Evolutionary conservation across 1,140 invertebrate genomes (phyloP).

Genomic region (Glomeris maerens): DNA sequence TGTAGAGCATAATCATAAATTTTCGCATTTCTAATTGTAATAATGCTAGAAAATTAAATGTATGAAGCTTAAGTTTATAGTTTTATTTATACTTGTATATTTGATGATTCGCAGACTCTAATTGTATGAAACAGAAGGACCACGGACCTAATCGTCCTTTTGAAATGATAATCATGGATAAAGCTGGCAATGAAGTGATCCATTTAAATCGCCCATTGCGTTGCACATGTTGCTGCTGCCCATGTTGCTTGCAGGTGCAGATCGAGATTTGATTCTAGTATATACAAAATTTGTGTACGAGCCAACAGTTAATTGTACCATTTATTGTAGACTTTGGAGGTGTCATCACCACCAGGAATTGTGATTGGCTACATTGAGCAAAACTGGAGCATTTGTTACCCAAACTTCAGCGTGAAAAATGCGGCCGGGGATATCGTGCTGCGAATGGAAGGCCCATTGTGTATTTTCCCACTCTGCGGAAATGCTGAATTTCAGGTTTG

Average conservation of each 20-base stretch:
- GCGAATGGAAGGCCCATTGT: slow-evolving; percentile 67
- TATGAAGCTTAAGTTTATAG: neutral
- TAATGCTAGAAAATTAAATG: too few species aligned
- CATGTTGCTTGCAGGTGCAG: slow-evolving; percentile 64
- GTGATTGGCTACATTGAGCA: slow-evolving; percentile 64
- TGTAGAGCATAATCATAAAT: too few species aligned
- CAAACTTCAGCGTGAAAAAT: slow-evolving; percentile 65
- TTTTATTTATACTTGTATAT: neutral
- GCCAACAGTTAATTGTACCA: neutral
- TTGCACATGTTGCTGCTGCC: slow-evolving; percentile 62
- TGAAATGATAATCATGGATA: slow-evolving; percentile 72
- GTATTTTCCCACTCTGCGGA: slow-evolving; percentile 61
- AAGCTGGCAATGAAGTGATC: slow-evolving; percentile 59
- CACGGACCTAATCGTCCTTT: slow-evolving; percentile 63
- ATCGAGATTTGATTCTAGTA: neutral
- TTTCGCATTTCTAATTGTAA: too few species aligned
- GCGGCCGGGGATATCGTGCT: slow-evolving; percentile 57
- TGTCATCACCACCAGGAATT: slow-evolving; percentile 52
- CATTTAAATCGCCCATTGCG: slow-evolving; percentile 55
- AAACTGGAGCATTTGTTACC: slow-evolving; percentile 59
- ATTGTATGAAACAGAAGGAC: slow-evolving; percentile 58
- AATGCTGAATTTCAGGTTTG: slow-evolving; percentile 52
- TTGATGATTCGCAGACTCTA: slow-evolving; percentile 41
- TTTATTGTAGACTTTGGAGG: slow-evolving; percentile 44
- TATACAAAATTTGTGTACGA: neutral